Evolutionary conservation across 1,140 invertebrate species (phyloP).

Genomic region (Caenorhabditis briggsae): DNA sequence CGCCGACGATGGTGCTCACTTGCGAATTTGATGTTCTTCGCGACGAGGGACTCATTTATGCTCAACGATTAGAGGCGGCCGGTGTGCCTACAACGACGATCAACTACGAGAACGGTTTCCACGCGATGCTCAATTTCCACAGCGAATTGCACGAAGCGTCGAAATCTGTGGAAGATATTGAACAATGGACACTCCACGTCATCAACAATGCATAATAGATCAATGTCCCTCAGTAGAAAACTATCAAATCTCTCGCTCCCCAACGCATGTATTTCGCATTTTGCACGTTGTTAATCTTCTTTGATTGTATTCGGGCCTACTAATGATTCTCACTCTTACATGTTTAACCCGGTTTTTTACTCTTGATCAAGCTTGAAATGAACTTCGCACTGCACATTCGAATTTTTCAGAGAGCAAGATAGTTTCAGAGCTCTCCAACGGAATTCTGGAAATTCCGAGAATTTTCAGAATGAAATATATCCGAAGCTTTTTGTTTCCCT

Average conservation of each 20-base stretch:
- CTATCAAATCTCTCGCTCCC: background rate
- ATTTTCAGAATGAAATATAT: too few species aligned
- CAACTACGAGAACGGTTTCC: slow-evolving; percentile 32
- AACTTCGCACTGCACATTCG: too few species aligned
- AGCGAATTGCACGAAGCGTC: background rate
- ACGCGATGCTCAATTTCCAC: slow-evolving; percentile 31
- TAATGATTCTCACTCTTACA: too few species aligned
- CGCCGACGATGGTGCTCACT: slow-evolving; percentile 64
- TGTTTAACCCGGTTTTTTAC: too few species aligned
- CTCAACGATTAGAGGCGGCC: slow-evolving; percentile 10
- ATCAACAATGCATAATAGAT: background rate
- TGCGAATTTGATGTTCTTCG: slow-evolving; percentile 67
- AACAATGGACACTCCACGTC: slow-evolving; percentile 12
- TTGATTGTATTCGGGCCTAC: too few species aligned
- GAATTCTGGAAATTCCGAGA: too few species aligned
- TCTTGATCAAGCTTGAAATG: too few species aligned
- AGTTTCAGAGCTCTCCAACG: too few species aligned
- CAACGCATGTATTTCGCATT: background rate
- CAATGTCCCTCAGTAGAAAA: background rate
- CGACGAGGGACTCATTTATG: slow-evolving; percentile 67
- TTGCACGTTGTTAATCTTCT: too few species aligned
- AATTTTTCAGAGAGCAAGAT: too few species aligned
- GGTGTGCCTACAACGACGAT: background rate
- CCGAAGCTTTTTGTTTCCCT: too few species aligned
- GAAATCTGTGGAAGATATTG: slow-evolving; percentile 11